Evolutionary conservation across 2,888 invertebrate genomes (phyloP).

Genomic region (Drosophila merina): DNA sequence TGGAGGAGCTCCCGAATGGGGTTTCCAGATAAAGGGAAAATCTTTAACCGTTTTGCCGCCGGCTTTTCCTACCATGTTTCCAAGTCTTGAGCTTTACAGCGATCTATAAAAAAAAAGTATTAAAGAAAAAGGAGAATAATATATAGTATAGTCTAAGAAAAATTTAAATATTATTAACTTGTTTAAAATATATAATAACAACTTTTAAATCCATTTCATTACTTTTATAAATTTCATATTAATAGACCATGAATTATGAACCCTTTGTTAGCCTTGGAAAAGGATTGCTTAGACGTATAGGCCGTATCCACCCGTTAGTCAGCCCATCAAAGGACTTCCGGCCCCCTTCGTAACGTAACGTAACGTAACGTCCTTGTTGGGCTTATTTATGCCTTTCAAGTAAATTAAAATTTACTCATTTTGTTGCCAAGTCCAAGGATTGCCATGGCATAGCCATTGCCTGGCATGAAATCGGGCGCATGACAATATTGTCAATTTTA

Average conservation of each 20-base stretch:
- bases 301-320: neutral
- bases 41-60: slow-evolving; percentile 35
- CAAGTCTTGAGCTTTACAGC: slow-evolving; percentile 5
- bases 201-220: neutral
- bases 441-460: neutral
- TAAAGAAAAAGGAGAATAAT: slow-evolving; percentile 19
- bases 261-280: neutral
- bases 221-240: neutral
- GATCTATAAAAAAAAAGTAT: slow-evolving; percentile 26
- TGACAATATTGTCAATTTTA: slow-evolving; percentile 79
- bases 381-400: slow-evolving; percentile 73
- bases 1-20: neutral
- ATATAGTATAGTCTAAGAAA: neutral
- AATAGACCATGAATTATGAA: neutral
- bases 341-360: slow-evolving; percentile 12
- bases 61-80: slow-evolving; percentile 14
- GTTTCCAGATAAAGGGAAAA: neutral
- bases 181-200: neutral
- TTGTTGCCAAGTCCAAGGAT: slow-evolving; percentile 40
- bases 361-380: slow-evolving; percentile 19
- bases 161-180: no score
- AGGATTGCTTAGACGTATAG: neutral
- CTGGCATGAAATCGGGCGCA: slow-evolving; percentile 54
- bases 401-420: slow-evolving; percentile 75
- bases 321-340: neutral